phyloP scores from a whole-genome alignment of 2,113 vertebrate species.

The Pongo abelii region DNA sequence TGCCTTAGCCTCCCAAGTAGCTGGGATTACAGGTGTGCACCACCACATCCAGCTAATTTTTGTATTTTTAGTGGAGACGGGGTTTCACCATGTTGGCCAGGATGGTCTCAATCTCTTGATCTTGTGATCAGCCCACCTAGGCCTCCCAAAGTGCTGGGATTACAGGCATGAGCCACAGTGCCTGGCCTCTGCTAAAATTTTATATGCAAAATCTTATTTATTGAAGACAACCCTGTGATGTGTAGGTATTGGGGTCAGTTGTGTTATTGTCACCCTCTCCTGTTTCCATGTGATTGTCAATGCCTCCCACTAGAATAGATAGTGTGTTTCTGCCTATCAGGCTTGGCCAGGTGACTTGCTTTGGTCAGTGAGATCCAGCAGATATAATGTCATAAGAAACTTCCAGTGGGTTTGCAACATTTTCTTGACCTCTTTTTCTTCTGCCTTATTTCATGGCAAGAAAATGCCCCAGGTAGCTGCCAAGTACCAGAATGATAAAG shows the following conservation, averaged over 20 bases:
- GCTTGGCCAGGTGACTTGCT: background rate
- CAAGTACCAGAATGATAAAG: no score
- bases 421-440: background rate
- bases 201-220: background rate
- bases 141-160: no score
- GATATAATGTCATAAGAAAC: background rate
- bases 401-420: background rate
- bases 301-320: background rate
- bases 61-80: no score
- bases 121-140: no score
- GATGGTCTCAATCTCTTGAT: no score
- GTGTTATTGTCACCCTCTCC: background rate
- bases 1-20: no score
- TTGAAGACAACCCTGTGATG: background rate
- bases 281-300: background rate
- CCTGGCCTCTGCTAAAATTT: background rate
- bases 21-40: no score
- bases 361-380: background rate
- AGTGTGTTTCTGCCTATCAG: background rate
- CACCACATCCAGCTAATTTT: no score
- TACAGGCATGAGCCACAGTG: no score
- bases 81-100: no score
- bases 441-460: background rate
- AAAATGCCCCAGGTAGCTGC: background rate
- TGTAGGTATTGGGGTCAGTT: rapidly evolving